phyloP scores from a whole-genome alignment of 2,888 invertebrate species.

The Dynastes grantii region DNA sequence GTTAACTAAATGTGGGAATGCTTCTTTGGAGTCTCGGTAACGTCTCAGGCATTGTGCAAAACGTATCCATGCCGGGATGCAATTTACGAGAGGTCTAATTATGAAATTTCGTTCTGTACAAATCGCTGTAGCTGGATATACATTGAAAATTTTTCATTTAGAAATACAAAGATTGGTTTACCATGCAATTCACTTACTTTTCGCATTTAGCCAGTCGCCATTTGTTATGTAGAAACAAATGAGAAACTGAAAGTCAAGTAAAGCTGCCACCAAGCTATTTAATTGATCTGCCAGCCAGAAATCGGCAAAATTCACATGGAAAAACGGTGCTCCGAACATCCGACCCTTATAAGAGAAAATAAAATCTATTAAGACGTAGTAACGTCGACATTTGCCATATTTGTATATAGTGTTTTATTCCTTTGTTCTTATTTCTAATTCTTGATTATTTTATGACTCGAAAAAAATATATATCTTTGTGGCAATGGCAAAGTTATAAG shows the following conservation, averaged over 20 bases:
- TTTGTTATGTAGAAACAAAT: slow-evolving; percentile 83
- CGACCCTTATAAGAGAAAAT: slow-evolving; percentile 70
- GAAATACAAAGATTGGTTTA: too few species aligned
- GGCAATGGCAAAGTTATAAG: too few species aligned
- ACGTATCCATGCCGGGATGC: slow-evolving; percentile 89
- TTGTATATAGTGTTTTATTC: too few species aligned
- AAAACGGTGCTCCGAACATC: slow-evolving; percentile 82
- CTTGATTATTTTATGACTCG: too few species aligned
- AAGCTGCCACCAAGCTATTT: slow-evolving; percentile 83
- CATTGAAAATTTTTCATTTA: too few species aligned
- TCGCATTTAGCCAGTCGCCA: slow-evolving; percentile 73
- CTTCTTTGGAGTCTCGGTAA: slow-evolving; percentile 84
- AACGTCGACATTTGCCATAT: too few species aligned
- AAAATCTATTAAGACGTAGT: too few species aligned
- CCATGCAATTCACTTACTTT: slow-evolving; percentile 63
- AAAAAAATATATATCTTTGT: too few species aligned
- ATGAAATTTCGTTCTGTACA: slow-evolving; percentile 72
- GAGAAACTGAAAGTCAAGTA: slow-evolving; percentile 86
- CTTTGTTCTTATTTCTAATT: too few species aligned
- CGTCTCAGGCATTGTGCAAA: slow-evolving; percentile 89
- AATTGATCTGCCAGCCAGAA: slow-evolving; percentile 91
- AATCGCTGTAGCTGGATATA: slow-evolving; percentile 68
- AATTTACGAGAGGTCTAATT: slow-evolving; percentile 79
- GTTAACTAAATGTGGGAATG: slow-evolving; percentile 88
- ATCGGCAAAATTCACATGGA: slow-evolving; percentile 86